Evolutionary conservation across 2,113 vertebrate species (phyloP), one percentile per base, ranked within the genome.

Genomic region (Morone chrysops): DNA sequence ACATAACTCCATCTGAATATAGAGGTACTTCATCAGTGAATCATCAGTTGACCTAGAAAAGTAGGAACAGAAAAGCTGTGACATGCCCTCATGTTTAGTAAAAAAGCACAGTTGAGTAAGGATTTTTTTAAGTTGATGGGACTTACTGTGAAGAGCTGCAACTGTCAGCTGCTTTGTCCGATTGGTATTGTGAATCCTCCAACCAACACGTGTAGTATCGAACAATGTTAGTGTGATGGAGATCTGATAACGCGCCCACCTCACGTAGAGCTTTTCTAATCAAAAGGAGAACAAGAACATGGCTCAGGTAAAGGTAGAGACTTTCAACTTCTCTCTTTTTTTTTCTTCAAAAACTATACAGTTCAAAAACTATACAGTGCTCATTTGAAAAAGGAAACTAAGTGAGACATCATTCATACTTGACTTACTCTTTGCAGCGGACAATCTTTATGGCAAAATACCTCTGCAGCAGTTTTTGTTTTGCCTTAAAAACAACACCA

Each of bases 1-100:
- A 78, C 95, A 96, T 16, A 95, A n/a, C 74, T 96, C 94, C 95
- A 96, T 96, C 80, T 96, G 92, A 79, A 96, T 95, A 68, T 95
- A 94, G 8, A 96, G 92, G 76, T 17, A 94, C 70, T 90, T 71
- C 0, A 4, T 4, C 1, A 62, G 5, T 0, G 48, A 43, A 73
- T 57, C 67, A 47, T 48, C 72, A 36, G 78, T 72, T 13, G 90
- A 94, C 47, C 94, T 95, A 16, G 36, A 80, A 73, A 63, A 82
- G 14, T 36, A 10, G 67, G 11, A 13, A 63, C 6, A 20, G 8
- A 57, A 59, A 18, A 66, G 53, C n/a, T 0, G 3, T 18, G 13
- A 43, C 12, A 57, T 43, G 12, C 12, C 12, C 20, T 38, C 0
- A 41, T 31, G 4, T 61, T 71, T n/a, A 45, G 14, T 17, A 40